These are phyloP conservation scores for Centruroides sculpturatus DNA, from an alignment of 1,140 invertebrate species.

Conservation along the genomic window DNA sequence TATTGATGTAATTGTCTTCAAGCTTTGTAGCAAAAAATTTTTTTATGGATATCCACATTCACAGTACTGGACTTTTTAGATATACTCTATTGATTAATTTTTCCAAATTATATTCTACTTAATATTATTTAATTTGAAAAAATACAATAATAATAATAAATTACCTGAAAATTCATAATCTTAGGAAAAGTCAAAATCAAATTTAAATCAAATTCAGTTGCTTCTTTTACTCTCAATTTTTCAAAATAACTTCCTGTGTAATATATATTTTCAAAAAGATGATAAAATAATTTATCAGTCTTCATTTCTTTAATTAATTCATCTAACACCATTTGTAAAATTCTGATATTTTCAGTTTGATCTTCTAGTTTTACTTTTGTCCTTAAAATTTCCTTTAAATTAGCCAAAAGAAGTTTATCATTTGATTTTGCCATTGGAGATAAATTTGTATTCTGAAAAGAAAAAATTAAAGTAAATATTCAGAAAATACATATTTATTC, in stretches of 20 bases:
- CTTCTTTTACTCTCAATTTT: constrained; percentile 6
- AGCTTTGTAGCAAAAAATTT: too few relatives aligned
- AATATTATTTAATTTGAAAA: too few relatives aligned
- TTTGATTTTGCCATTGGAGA: too few relatives aligned
- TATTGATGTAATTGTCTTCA: background rate
- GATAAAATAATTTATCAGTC: constrained; percentile 1
- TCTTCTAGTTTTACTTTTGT: constrained; percentile 3
- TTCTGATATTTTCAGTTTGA: constrained; percentile 1
- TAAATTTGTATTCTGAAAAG: too few relatives aligned
- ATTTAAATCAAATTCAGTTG: constrained; percentile 14
- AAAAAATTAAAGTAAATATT: too few relatives aligned
- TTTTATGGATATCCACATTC: too few relatives aligned
- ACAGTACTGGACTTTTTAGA: too few relatives aligned
- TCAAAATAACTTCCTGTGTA: constrained; percentile 11
- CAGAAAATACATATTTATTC: too few relatives aligned
- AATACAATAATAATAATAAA: background rate
- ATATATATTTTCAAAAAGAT: background rate
- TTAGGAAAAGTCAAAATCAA: constrained; percentile 7
- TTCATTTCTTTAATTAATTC: constrained; percentile 5
- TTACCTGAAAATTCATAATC: background rate
- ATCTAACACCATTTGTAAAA: background rate
- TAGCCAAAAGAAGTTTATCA: too few relatives aligned
- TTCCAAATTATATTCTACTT: too few relatives aligned
- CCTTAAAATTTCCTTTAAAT: constrained; percentile 3
- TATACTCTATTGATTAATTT: too few relatives aligned